A percentile compares a stretch with the other conserved stretches of the same genome.
Conservation (phyloP, 1,140 invertebrate species). For the Caenorhabditis inopinata region DNA sequence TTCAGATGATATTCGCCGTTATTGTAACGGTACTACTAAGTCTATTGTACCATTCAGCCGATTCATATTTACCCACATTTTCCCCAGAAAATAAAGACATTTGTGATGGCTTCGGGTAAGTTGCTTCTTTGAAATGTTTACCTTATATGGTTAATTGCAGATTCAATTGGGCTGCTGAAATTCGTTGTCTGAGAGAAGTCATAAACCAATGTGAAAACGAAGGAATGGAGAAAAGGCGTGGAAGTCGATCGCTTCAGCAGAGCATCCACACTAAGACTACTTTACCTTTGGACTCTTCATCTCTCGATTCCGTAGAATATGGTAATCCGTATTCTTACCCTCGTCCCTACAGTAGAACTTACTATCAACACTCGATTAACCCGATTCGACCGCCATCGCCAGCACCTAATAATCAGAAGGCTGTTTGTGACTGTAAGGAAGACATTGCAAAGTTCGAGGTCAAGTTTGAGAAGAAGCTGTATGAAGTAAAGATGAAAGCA, state of each 20-base stretch:
- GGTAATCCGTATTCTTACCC: not conserved
- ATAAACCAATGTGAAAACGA: not conserved
- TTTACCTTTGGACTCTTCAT: no score
- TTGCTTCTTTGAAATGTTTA: not conserved
- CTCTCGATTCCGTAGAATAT: not conserved
- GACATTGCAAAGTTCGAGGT: not conserved
- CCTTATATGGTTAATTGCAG: no score
- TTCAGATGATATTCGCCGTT: not conserved
- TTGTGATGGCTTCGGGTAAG: not conserved
- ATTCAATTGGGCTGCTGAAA: conserved; percentile 36
- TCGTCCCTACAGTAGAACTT: not conserved
- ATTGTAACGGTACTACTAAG: not conserved
- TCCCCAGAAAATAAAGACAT: not conserved
- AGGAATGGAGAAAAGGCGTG: not conserved
- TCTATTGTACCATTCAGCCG: not conserved
- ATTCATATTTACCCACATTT: not conserved
- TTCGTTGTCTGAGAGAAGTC: conserved; percentile 7
- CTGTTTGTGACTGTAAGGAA: not conserved
- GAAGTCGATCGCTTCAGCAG: not conserved
- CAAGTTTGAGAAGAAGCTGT: conserved; percentile 8
- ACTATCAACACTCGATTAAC: not conserved
- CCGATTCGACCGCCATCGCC: not conserved
- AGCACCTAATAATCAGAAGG: not conserved
- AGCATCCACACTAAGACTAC: no score
- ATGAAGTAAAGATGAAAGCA: not conserved